phyloP scores from a whole-genome alignment of 2,888 invertebrate species.

The Drosophila melanosoma region DNA sequence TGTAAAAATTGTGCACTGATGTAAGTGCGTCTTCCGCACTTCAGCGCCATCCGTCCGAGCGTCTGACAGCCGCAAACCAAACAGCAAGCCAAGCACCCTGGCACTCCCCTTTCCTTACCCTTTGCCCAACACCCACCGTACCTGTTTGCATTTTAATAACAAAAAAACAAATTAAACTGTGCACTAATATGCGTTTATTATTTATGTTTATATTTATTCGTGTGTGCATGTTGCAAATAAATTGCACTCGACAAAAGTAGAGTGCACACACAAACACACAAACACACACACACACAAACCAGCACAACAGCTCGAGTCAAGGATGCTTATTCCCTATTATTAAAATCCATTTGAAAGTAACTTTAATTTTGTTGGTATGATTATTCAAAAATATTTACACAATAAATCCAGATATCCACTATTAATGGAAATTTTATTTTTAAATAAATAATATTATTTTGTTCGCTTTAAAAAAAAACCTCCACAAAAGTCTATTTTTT shows the following conservation, averaged over 20 bases:
- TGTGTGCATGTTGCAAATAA: slow-evolving; percentile 64
- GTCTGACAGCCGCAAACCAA: slow-evolving; percentile 55
- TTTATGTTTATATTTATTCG: slow-evolving; percentile 68
- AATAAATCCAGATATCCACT: background rate
- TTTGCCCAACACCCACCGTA: slow-evolving; percentile 3
- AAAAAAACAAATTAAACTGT: slow-evolving; percentile 76
- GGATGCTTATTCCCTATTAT: background rate
- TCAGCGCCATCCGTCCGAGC: slow-evolving; percentile 46
- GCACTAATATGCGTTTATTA: slow-evolving; percentile 79
- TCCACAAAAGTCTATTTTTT: background rate
- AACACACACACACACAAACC: background rate
- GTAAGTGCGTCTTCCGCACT: slow-evolving; percentile 76
- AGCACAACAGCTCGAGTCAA: background rate
- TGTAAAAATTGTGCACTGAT: slow-evolving; percentile 79
- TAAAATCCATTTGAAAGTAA: background rate
- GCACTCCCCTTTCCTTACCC: background rate
- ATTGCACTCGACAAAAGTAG: slow-evolving; percentile 64
- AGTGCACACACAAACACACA: slow-evolving; percentile 19
- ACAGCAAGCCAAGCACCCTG: slow-evolving; percentile 30
- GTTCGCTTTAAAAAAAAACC: background rate
- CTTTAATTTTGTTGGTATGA: background rate
- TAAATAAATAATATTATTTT: background rate
- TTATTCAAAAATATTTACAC: background rate
- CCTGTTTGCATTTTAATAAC: slow-evolving; percentile 67
- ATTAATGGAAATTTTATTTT: background rate